Evolutionary conservation across 2,797 vertebrate species (phyloP).

Genomic region (Tokudaia muenninki): DNA sequence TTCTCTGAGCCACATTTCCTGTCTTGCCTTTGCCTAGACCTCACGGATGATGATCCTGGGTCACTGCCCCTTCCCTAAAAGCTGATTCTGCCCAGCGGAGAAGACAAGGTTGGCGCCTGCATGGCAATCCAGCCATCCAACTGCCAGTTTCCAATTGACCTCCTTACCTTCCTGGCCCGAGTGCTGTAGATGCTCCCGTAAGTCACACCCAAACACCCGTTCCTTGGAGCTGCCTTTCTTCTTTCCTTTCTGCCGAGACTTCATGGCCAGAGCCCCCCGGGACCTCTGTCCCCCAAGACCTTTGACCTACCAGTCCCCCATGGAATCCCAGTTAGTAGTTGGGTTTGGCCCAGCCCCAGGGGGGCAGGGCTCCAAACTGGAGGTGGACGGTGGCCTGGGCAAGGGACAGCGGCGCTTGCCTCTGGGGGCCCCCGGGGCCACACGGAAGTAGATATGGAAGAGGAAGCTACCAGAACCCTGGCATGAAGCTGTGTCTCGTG

Average conservation of each 20-base stretch:
- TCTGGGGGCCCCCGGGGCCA: slow-evolving; percentile 43
- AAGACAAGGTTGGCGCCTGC: not conserved
- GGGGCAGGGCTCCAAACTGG: slow-evolving; percentile 71
- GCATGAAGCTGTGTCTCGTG: slow-evolving; percentile 77
- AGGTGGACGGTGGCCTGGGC: slow-evolving; percentile 73
- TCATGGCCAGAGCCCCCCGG: slow-evolving; percentile 87
- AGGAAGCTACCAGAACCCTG: slow-evolving; percentile 64
- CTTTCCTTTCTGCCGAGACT: slow-evolving; percentile 89
- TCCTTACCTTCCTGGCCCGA: slow-evolving; percentile 93
- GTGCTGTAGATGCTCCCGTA: slow-evolving; percentile 91
- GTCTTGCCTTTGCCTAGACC: not conserved
- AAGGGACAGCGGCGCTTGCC: slow-evolving; percentile 40
- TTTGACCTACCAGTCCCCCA: slow-evolving; percentile 66
- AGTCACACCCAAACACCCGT: slow-evolving; percentile 96
- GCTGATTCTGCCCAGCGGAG: not conserved
- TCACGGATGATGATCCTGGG: not conserved
- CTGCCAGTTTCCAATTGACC: not conserved
- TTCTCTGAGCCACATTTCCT: slow-evolving; percentile 5
- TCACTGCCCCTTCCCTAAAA: not conserved
- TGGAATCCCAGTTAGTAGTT: slow-evolving; percentile 80
- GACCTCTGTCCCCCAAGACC: slow-evolving; percentile 35
- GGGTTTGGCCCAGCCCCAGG: slow-evolving; percentile 63
- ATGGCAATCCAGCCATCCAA: not conserved
- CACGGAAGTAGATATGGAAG: slow-evolving; percentile 77
- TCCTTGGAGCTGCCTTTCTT: slow-evolving; percentile 91